Conservation (phyloP, 2,888 invertebrate species). For the Vannuccia rotundouncinata region DNA sequence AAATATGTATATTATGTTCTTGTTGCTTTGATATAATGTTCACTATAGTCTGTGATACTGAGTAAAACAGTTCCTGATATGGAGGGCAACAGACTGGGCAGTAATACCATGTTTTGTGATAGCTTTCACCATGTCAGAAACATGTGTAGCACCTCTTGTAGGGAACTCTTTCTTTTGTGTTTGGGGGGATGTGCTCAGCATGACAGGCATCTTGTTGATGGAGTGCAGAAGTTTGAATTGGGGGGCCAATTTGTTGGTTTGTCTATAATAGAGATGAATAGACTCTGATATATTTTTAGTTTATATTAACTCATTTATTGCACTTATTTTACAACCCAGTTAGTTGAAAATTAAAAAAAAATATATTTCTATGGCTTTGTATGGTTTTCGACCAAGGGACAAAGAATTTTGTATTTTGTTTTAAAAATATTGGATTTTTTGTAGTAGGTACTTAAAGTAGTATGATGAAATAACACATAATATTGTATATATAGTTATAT, state of each 20-base stretch:
- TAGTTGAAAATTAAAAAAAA: too few species aligned
- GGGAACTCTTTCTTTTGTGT: neutral
- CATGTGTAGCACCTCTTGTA: neutral
- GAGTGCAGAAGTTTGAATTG: neutral
- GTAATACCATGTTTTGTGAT: neutral
- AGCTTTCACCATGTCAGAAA: neutral
- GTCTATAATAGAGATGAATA: neutral
- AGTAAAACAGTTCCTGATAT: neutral
- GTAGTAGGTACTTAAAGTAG: too few species aligned
- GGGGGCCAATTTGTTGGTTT: neutral
- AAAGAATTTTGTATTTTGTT: too few species aligned
- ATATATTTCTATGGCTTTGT: too few species aligned
- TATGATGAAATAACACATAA: too few species aligned
- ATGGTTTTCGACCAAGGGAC: too few species aligned
- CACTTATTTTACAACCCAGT: too few species aligned
- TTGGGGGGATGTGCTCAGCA: neutral
- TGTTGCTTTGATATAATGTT: neutral
- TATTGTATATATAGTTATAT: too few species aligned
- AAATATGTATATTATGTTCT: neutral
- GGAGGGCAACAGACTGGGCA: neutral
- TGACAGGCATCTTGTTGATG: neutral
- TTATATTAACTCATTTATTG: too few species aligned
- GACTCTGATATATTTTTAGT: neutral
- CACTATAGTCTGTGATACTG: neutral
- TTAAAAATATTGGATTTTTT: too few species aligned